phyloP scores from a whole-genome alignment of 2,797 vertebrate species.

The Cygnus olor region DNA sequence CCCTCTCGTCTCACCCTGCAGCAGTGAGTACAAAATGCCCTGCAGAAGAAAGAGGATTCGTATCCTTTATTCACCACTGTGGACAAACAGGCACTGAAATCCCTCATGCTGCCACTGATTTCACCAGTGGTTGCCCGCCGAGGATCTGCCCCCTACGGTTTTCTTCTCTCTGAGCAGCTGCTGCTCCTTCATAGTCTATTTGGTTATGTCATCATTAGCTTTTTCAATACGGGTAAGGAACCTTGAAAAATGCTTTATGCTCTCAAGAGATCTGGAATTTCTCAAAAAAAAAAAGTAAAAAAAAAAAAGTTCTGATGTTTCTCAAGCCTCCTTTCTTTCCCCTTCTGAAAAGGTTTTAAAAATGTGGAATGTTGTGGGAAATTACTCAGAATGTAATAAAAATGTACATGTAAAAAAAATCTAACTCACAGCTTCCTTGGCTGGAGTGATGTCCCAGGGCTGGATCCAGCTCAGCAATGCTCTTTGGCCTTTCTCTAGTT shows the following conservation, averaged over 20 bases:
- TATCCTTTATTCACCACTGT: not conserved
- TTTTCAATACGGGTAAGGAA: constrained; percentile 2
- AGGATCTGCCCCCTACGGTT: not conserved
- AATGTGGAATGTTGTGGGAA: constrained; percentile 68
- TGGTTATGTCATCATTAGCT: constrained; percentile 51
- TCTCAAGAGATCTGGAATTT: constrained; percentile 46
- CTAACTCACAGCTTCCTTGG: constrained; percentile 69
- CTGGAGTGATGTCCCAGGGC: constrained; percentile 59
- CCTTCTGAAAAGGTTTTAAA: constrained; percentile 46
- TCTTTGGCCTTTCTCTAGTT: constrained; percentile 71
- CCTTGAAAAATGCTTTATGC: constrained; percentile 54
- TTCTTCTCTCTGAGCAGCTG: constrained; percentile 54
- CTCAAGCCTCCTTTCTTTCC: constrained; percentile 25
- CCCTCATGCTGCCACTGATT: not conserved
- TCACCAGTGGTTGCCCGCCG: not conserved
- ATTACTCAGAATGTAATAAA: constrained; percentile 69
- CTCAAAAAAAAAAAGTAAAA: constrained; percentile 18
- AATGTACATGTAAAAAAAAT: constrained; percentile 39
- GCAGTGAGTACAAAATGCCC: rapidly evolving
- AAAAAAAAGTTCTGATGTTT: not conserved
- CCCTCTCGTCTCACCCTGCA: rapidly evolving
- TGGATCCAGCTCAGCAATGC: constrained; percentile 75
- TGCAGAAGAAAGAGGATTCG: rapidly evolving
- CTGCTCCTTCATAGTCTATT: constrained; percentile 43
- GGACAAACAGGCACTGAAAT: not conserved